Conservation (phyloP, 2,113 vertebrate species). For the Brienomyrus brachyistius region DNA sequence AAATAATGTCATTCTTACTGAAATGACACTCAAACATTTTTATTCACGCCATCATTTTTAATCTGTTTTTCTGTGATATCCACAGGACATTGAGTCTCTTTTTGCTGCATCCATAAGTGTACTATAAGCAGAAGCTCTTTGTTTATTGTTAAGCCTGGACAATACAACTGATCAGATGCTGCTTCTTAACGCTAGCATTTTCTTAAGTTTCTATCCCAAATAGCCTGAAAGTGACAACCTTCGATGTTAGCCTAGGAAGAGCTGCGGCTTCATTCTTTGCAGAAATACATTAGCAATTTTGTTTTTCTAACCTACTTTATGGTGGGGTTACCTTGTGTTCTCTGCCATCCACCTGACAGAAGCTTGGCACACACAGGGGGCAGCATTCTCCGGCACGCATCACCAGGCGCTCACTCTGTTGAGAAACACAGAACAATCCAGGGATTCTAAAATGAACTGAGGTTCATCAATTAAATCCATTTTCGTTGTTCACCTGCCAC, state of each 20-base stretch:
- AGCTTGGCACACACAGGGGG: constrained; percentile 70
- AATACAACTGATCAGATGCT: not conserved
- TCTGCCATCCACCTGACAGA: constrained; percentile 68
- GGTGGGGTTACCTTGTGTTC: constrained; percentile 62
- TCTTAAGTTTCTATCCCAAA: not conserved
- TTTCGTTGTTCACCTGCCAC: not conserved
- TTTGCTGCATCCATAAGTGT: not conserved
- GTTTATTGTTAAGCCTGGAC: not conserved
- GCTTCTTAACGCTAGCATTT: not conserved
- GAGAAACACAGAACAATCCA: not conserved
- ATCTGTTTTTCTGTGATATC: not conserved
- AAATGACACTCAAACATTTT: not conserved
- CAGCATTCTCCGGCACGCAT: constrained; percentile 78
- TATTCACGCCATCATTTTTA: not conserved
- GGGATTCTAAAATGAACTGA: not conserved
- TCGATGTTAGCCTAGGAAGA: not conserved
- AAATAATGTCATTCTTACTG: not conserved
- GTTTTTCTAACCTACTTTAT: not conserved
- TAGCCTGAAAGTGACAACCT: not conserved
- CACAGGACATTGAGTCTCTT: not conserved
- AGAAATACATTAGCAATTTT: not conserved
- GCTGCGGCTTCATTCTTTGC: not conserved
- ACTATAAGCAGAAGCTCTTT: not conserved
- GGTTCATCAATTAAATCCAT: not conserved
- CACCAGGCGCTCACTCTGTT: constrained; percentile 72